These are phyloP conservation scores for Mastomys coucha DNA, from an alignment of 2,113 vertebrate genomes.

Conservation along the genomic window DNA sequence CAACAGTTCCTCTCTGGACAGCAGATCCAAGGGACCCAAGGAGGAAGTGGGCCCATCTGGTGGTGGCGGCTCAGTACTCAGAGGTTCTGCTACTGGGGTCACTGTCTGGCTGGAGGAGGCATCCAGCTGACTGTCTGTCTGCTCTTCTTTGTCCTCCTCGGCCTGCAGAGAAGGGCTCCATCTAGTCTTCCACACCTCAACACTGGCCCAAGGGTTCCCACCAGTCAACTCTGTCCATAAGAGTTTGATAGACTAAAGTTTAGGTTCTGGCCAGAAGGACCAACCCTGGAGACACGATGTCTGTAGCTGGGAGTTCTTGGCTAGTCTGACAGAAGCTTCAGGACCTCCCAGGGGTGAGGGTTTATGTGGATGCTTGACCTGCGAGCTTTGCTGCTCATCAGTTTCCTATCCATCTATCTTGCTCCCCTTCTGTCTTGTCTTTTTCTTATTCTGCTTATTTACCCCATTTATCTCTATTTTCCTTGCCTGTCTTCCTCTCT, in stretches of 20 bases:
- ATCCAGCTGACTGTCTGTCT: conserved; percentile 86
- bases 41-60: conserved; percentile 84
- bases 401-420: background rate
- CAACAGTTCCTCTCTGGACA: conserved; percentile 92
- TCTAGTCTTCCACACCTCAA: background rate
- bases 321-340: background rate
- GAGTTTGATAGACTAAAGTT: background rate
- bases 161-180: conserved; percentile 81
- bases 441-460: no score
- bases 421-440: background rate
- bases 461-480: background rate
- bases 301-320: accelerated
- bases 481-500: background rate
- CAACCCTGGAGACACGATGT: accelerated
- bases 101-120: conserved; percentile 88
- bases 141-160: conserved; percentile 87
- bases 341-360: background rate
- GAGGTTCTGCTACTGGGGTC: conserved; percentile 82
- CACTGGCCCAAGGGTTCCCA: background rate
- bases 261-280: background rate
- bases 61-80: conserved; percentile 35
- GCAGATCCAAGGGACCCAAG: conserved; percentile 90
- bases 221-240: background rate
- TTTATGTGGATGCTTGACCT: background rate
- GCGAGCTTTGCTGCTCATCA: background rate